Evolutionary conservation across 2,797 vertebrate genomes (phyloP), one percentile per base, ranked within the genome.

Genomic region (Sebastes matsubarae): DNA sequence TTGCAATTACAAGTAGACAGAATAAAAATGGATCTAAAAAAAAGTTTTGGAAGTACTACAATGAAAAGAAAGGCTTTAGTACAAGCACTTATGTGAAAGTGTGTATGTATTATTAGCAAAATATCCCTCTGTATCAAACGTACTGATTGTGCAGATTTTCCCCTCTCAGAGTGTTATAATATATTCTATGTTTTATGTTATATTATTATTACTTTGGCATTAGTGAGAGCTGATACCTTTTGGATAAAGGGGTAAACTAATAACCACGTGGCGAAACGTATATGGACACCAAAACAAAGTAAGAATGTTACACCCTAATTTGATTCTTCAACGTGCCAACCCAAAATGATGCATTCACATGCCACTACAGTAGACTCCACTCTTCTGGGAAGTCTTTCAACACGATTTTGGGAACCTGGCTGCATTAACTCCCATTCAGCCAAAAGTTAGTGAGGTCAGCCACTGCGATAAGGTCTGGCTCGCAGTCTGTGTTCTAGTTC

Each of bases 391-490:
- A 74, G 29, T 34, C 65, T 59, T 52, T 36, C 27, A 52, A 57
- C 12, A 59, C 66, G 11, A 52, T 71, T 30, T 42, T 66, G 42
- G 34, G 4, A 55, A 66, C 13, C 10, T 42, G 68, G 22, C 50
- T 65, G 38, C 66, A 61, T 72, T 75, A 32, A n/a, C 29, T 67
- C 6, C 55, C 38, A 68, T 72, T 72, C 79, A 79, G 57, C 46
- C 20, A 36, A 42, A 32, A 67, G 60, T 71, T 74, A 68, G 74
- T n/a, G 60, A 52, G 42, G 30, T 58, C 13, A 16, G 57, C 55
- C 77, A 18, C 42, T 38, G 63, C 3, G 29, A 57, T 75, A 24
- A 59, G 79, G 55, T 61, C 55, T 27, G 60, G n/a, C 55, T 69
- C 2, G 4, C 32, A 61, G n/a, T 18, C 5, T 2, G 22, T 20